Evolutionary conservation across 1,140 invertebrate genomes (phyloP).

Genomic region (Acromyrmex charruanus): DNA sequence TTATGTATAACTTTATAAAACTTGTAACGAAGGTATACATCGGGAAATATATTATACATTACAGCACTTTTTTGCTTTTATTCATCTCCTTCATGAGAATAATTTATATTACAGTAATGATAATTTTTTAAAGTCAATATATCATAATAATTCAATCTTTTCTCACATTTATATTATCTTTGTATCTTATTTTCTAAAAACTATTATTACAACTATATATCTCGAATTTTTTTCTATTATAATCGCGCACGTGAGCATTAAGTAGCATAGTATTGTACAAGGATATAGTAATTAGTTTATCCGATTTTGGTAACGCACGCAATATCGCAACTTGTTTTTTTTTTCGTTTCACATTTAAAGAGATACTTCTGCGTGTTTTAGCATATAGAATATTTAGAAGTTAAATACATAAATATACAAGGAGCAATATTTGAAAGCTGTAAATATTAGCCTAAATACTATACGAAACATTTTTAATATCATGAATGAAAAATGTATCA

Average conservation of each 20-base stretch:
- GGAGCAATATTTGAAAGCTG: constrained; percentile 67
- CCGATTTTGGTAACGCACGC: constrained; percentile 58
- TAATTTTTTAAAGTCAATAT: constrained; percentile 82
- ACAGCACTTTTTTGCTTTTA: constrained; percentile 82
- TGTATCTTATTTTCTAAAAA: constrained; percentile 79
- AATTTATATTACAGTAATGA: constrained; percentile 86
- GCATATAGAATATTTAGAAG: constrained; percentile 38
- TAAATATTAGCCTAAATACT: constrained; percentile 69
- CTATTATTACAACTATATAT: constrained; percentile 81
- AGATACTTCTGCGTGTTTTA: constrained; percentile 43
- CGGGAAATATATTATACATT: constrained; percentile 57
- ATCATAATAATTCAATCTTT: constrained; percentile 77
- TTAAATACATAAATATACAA: constrained; percentile 66
- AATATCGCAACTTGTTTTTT: constrained; percentile 52
- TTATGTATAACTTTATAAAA: constrained; percentile 64
- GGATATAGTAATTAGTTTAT: constrained; percentile 77
- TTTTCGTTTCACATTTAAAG: constrained; percentile 51
- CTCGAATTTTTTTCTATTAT: constrained; percentile 78
- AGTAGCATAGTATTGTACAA: constrained; percentile 83
- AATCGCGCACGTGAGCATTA: constrained; percentile 78
- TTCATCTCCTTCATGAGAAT: constrained; percentile 85
- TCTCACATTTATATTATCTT: constrained; percentile 84
- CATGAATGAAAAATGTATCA: constrained; percentile 69
- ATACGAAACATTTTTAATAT: constrained; percentile 61
- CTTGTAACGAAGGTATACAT: constrained; percentile 59